Conservation (phyloP, 2,113 vertebrate genomes). For the Stigmatopora nigra region DNA sequence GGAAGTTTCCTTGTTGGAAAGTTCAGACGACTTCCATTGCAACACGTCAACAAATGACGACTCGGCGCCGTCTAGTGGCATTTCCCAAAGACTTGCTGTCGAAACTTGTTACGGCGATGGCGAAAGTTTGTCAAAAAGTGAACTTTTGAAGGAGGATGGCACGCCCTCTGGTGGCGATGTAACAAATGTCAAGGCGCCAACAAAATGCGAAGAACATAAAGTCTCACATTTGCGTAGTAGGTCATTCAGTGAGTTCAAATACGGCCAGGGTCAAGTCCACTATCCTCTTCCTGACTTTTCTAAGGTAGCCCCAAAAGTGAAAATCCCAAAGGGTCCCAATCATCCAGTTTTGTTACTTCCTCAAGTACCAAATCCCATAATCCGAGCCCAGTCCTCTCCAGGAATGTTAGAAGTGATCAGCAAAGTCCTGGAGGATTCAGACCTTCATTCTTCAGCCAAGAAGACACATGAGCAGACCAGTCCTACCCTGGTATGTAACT, state of each 20-base stretch:
- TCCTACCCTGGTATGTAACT: constrained; percentile 47
- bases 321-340: constrained; percentile 64
- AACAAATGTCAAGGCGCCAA: neutral
- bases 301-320: constrained; percentile 66
- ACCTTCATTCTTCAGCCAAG: constrained; percentile 38
- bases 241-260: constrained; percentile 63
- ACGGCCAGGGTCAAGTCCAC: constrained; percentile 68
- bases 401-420: constrained; percentile 60
- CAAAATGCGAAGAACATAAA: constrained; percentile 8
- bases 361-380: constrained; percentile 31
- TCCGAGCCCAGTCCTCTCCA: constrained; percentile 62
- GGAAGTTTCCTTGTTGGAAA: constrained; percentile 73
- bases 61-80: neutral
- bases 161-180: neutral
- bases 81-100: neutral
- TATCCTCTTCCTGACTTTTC: constrained; percentile 70
- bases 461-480: constrained; percentile 39
- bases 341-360: constrained; percentile 33
- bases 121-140: constrained; percentile 6
- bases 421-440: constrained; percentile 68
- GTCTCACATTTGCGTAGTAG: constrained; percentile 45
- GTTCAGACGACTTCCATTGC: constrained; percentile 59
- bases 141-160: constrained; percentile 17
- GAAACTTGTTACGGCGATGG: neutral
- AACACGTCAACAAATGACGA: constrained; percentile 35